Base-by-base conservation (phyloP, 2,888 invertebrate species). In the Ecliptopera silaceata region DNA sequence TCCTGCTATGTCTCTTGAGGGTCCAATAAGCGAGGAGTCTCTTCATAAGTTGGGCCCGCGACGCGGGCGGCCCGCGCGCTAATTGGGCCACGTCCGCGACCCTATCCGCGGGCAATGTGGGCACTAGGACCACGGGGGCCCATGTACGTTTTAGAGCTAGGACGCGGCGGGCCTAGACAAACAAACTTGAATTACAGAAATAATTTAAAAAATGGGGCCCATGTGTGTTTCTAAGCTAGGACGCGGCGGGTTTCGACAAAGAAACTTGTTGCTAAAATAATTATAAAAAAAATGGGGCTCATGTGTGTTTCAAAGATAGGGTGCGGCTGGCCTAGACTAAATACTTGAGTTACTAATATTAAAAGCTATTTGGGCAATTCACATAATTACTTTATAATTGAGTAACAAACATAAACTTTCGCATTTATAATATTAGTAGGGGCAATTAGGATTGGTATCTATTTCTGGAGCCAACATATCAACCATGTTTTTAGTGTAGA, bases 21-120 rank as follows among this genome's bases (percentile, higher is more conserved):
- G 98, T 99, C 99, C 99, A 99, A 79, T 99, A 99, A 0, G 98
- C 97, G 52, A 99, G 95, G 11, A 99, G 91, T 2, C 97, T 93
- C 77, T 96, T 96, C 71, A 99, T 95, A 71, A 99, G 96, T 68
- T 96, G 95, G 18, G 96, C 95, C 62, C 96, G 94, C 72, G 96
- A 96, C 17, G 95, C 93, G 0, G 84, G 79, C 0, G 86, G 79
- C 0, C 88, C 89, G 1, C 92, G 93, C 5, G 98, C 96, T 74
- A 97, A 82, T 10, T 93, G 93, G 0, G 97, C 95, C 60, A 98
- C 97, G 83, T 97, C 97, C 52, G 96, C 95, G 42, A 98, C 95
- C 31, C 97, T 92, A 65, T 96, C 97, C 0, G 96, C 95, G 0
- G 97, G 97, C 71, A 99, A 95, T 0, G 98, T 98, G 0, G 99